Evolutionary conservation across 2,888 invertebrate genomes (phyloP).

Genomic region (Lymantria monacha): DNA sequence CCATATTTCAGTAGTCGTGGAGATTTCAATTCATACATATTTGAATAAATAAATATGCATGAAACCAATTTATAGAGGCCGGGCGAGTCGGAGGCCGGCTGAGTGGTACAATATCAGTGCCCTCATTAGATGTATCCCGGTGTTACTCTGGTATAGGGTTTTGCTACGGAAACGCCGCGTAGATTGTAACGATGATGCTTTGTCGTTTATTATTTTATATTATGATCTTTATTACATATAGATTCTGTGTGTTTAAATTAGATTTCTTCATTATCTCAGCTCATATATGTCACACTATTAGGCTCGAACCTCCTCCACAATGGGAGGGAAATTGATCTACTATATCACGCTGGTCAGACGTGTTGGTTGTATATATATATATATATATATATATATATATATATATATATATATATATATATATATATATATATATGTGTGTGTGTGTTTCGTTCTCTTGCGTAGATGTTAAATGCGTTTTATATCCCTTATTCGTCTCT

Average conservation of each 20-base stretch:
- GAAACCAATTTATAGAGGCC: conserved; percentile 80
- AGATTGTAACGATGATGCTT: conserved; percentile 46
- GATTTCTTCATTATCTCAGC: too few relatives aligned
- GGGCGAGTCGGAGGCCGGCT: conserved; percentile 50
- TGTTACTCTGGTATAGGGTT: conserved; percentile 48
- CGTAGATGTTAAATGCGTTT: too few relatives aligned
- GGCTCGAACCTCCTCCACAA: too few relatives aligned
- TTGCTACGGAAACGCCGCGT: conserved; percentile 56
- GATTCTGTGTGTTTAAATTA: conserved; percentile 17
- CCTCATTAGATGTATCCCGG: conserved; percentile 70
- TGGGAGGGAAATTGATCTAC: too few relatives aligned
- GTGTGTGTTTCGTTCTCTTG: too few relatives aligned
- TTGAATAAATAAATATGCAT: conserved; percentile 83
- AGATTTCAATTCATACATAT: conserved; percentile 81
- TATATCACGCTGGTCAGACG: too few relatives aligned
- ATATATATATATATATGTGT: too few relatives aligned
- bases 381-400: too few relatives aligned
- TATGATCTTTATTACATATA: conserved; percentile 24
- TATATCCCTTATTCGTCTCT: too few relatives aligned
- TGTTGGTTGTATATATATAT: too few relatives aligned
- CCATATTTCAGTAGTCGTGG: conserved; percentile 76
- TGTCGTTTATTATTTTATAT: conserved; percentile 43
- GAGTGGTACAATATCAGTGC: conserved; percentile 67
- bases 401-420: too few relatives aligned
- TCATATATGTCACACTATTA: too few relatives aligned